These are phyloP conservation scores for Escarpia spicata DNA, from an alignment of 2,888 invertebrate species.

Conservation along the genomic window DNA sequence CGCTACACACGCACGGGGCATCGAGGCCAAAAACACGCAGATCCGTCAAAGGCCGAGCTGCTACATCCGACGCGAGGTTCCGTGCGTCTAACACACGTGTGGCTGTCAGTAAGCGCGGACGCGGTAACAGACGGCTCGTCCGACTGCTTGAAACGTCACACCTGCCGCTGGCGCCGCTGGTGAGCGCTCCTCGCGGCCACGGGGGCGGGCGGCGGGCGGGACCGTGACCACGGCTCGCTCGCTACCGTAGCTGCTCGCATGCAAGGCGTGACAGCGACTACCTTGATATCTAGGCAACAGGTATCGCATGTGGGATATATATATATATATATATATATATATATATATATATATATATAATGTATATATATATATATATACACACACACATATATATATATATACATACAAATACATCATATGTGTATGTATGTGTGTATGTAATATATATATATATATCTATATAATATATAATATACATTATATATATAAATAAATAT, in stretches of 20 bases:
- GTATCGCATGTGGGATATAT: not conserved
- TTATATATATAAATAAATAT: no score
- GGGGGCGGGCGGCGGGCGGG: no score
- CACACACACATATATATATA: no score
- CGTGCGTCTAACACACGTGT: not conserved
- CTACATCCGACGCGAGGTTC: not conserved
- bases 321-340: no score
- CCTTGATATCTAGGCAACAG: not conserved
- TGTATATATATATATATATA: no score
- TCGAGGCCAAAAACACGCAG: not conserved
- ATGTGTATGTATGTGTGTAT: no score
- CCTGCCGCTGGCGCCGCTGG: not conserved
- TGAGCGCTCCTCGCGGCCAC: not conserved
- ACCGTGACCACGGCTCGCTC: not conserved
- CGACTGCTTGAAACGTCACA: not conserved
- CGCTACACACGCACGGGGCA: not conserved
- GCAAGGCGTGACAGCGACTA: not conserved
- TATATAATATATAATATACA: no score
- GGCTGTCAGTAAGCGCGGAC: not conserved
- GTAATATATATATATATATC: no score
- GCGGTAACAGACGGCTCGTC: not conserved
- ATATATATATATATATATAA: no score
- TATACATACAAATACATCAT: no score
- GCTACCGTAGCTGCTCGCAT: conserved; percentile 4
- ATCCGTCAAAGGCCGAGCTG: not conserved